Percentiles rank a stretch among this genome's conserved stretches.
Evolutionary conservation across 2,113 vertebrate genomes (phyloP).

Genomic region (Hemicordylus capensis): DNA sequence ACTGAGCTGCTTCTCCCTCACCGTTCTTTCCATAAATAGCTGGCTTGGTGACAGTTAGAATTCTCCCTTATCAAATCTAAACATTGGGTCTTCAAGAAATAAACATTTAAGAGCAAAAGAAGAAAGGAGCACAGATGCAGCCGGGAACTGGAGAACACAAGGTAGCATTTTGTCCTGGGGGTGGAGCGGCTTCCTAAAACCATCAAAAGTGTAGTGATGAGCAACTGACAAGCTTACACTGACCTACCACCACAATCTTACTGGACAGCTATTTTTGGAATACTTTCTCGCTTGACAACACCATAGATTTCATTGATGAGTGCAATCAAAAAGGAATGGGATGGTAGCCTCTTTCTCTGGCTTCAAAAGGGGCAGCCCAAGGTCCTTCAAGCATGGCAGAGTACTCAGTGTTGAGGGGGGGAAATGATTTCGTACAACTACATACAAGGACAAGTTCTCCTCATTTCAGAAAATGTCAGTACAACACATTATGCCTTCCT

Average conservation of each 20-base stretch:
- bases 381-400: background rate
- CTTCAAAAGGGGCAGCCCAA: background rate
- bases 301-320: background rate
- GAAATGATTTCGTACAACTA: background rate
- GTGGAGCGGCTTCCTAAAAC: background rate
- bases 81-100: background rate
- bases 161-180: rapidly evolving
- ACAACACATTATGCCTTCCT: too few species aligned
- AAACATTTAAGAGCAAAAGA: background rate
- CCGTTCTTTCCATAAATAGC: too few species aligned
- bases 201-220: background rate
- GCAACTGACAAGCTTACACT: background rate
- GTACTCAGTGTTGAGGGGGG: background rate
- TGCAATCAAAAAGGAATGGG: background rate
- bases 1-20: too few species aligned
- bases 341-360: background rate
- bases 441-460: background rate
- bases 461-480: background rate
- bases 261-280: background rate
- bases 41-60: too few species aligned
- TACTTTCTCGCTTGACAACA: background rate
- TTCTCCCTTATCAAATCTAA: background rate
- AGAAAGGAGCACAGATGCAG: background rate
- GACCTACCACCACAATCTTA: background rate
- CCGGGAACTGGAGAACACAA: background rate